Base-by-base conservation (phyloP, 2,113 vertebrate genomes). In the Pampusana beccarii region DNA sequence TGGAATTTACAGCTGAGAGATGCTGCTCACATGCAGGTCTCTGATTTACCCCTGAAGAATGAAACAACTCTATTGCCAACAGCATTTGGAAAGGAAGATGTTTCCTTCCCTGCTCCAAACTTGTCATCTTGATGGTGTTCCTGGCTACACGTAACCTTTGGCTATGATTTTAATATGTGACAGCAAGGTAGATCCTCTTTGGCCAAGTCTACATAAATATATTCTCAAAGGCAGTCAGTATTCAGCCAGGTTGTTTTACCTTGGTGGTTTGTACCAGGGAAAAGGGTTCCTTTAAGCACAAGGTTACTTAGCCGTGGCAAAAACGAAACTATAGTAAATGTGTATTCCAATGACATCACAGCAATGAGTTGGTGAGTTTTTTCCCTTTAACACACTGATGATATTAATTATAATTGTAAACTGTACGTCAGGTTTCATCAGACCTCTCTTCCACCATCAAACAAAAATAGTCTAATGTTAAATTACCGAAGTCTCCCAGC, bases 391-490 rank as follows among this genome's bases (percentile, higher is more conserved):
- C 54, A 26, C 48, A 46, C 54, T 48, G 48, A 44, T 88, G 72
- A 74, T 75, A 54, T 85, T 92, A 88, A 71, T 95, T 95, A 84
- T 53, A 71, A 81, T 21, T 95, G 70, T 78, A 95, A 90, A 64
- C 78, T 51, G 42, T 34, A 48, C 2, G 65, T 64, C 86, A 89
- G 65, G 48, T 92, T 95, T 48, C 94, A 86, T 94, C 93, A 94
- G 90, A 36, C 72, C 82, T 69, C 88, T 83, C 92, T 91, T 87
- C 83, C 38, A 25, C 82, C 75, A 84, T 79, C 91, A 92, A 92
- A 92, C 60, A 93, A 92, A 95, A 80, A 79, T 53, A 57, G 80
- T 11, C 80, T 50, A 10, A 93, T 79, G 90, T 93, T 91, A 94
- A 79, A 78, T 54, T 19, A 75, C 5, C 80, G 74, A 95, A 90